Base-by-base conservation (phyloP, 2,888 invertebrate genomes). In the Drosophila lacicola region DNA sequence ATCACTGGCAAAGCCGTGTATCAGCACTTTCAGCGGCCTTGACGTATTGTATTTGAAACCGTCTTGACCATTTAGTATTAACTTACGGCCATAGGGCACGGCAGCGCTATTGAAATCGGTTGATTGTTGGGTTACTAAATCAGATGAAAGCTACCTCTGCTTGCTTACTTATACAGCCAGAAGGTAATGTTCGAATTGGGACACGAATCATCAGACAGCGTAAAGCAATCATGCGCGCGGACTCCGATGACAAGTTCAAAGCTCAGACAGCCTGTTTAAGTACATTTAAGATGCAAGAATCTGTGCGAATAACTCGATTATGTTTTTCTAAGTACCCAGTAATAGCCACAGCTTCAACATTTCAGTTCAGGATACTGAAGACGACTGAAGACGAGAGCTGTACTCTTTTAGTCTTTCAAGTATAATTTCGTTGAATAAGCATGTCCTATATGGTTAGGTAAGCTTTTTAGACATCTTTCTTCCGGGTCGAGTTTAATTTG, bases 1-100 rank as follows among this genome's bases (percentile, higher is more conserved):
- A 71, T 90, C 93, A 75, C 93, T 60, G 0, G 94, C 94, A 0
- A 94, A 95, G 0, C 95, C 95, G 71, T 95, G 95, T 37, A 51
- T 2, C 47, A 95, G 93, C 6, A 51, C 13, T 25, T 21, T 21
- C 14, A 51, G 37, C n/a, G n/a, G 10, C n/a, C n/a, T 21, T 3
- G 4, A n/a, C 11, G 50, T 36, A 36, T 36, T 2, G 1, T 0
- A n/a, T 21, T 3, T 9, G 3, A 1, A 5, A 3, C 2, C 1
- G 5, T 50, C 50, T 29, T 29, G 29, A 29, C 29, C 29, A 29
- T 29, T 6, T 8, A 29, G 29, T 2, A 6, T 37, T 10, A 51
- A 3, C 25, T 14, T 4, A 11, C 10, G 0, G 37, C 37, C 50
- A 2, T 6, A 1, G 0, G 10, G 14, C 10, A 3, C 0, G 1